These are phyloP conservation scores for Morus bassanus DNA, from an alignment of 2,797 vertebrate genomes.

Conservation along the genomic window DNA sequence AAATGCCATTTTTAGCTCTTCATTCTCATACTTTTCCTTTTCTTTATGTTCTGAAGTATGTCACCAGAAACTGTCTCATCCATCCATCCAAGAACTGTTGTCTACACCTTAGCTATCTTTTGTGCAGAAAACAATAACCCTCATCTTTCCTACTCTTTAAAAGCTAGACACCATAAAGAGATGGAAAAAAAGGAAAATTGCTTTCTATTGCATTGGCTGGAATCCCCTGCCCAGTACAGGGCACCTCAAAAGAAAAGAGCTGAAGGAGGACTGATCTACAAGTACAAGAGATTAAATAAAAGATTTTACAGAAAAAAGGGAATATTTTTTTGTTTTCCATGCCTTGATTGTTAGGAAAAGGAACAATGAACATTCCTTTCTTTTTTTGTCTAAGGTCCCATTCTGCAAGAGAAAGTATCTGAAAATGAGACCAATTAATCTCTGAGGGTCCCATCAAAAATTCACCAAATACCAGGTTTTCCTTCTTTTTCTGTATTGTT, in stretches of 20 bases:
- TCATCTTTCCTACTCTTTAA: not conserved
- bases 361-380: not conserved
- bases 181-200: not conserved
- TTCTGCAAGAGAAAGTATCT: not conserved
- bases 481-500: not conserved
- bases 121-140: not conserved
- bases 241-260: not conserved
- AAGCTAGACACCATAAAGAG: not conserved
- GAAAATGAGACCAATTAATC: not conserved
- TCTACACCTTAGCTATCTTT: not conserved
- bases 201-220: not conserved
- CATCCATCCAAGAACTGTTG: not conserved
- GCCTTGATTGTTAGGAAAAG: not conserved
- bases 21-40: not conserved
- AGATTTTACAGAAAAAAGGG: not conserved
- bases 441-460: not conserved
- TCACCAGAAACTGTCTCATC: not conserved
- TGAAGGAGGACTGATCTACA: not conserved
- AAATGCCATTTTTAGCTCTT: not conserved
- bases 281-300: not conserved
- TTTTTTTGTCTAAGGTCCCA: too few relatives aligned
- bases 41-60: not conserved
- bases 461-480: not conserved
- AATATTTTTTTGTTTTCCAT: not conserved
- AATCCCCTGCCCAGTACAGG: not conserved